Conservation (phyloP, 1,140 invertebrate species). For the Drosophila biarmipes region DNA sequence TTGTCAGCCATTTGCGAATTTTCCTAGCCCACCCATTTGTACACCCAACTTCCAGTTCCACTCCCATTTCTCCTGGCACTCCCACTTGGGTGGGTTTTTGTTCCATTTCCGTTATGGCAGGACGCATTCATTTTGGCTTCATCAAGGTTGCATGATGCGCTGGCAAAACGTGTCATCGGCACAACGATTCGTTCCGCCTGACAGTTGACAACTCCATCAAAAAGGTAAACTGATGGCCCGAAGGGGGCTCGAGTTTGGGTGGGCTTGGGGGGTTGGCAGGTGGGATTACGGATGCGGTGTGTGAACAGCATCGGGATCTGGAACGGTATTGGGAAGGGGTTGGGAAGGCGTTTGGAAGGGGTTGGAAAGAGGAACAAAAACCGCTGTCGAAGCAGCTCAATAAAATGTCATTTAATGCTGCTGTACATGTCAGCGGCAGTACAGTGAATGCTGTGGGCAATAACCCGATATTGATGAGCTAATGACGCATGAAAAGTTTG, state of each 20-base stretch:
- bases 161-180: constrained; percentile 74
- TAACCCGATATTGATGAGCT: constrained; percentile 1
- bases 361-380: constrained; percentile 2
- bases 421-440: constrained; percentile 21
- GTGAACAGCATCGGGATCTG: too few relatives aligned
- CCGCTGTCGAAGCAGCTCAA: constrained; percentile 46
- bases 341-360: too few relatives aligned
- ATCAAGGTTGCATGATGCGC: constrained; percentile 67
- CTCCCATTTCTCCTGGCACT: neutral
- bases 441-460: constrained; percentile 2
- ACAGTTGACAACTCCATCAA: constrained; percentile 51
- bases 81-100: constrained; percentile 11
- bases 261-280: neutral
- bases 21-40: constrained; percentile 2
- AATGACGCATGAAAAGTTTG: constrained; percentile 9
- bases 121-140: constrained; percentile 65
- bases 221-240: constrained; percentile 36
- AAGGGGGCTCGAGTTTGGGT: neutral
- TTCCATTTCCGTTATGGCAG: constrained; percentile 67
- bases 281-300: neutral
- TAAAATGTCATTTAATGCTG: constrained; percentile 58
- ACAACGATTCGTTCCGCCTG: constrained; percentile 32
- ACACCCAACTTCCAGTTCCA: neutral
- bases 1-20: constrained; percentile 55
- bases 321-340: too few relatives aligned